phyloP scores from a whole-genome alignment of 2,113 vertebrate genomes.

The Larimichthys crocea region DNA sequence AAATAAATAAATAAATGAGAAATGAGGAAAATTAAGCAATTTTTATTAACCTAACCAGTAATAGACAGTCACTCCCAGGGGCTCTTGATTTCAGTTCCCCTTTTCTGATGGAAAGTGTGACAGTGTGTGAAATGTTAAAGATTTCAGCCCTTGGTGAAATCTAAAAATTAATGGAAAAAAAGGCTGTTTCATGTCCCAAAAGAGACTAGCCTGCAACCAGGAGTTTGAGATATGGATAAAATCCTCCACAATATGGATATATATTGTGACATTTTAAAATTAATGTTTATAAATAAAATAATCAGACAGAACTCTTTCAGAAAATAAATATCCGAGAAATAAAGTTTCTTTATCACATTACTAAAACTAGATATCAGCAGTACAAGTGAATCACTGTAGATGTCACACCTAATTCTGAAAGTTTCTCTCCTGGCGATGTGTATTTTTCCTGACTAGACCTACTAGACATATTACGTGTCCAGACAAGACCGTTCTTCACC shows the following conservation, averaged over 20 bases:
- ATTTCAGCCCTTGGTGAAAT: background rate
- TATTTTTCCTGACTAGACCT: too few species aligned
- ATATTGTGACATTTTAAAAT: background rate
- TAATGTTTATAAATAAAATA: background rate
- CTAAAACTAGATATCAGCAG: too few species aligned
- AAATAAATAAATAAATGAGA: too few species aligned
- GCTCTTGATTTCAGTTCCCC: background rate
- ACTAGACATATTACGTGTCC: too few species aligned
- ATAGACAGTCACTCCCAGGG: background rate
- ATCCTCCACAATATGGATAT: background rate
- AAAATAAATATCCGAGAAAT: background rate
- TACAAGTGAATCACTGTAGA: too few species aligned
- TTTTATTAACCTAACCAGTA: slow-evolving; percentile 12
- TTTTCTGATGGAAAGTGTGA: background rate
- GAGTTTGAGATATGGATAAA: background rate
- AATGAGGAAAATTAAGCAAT: background rate
- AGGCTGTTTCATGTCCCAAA: too few species aligned
- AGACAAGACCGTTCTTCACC: too few species aligned
- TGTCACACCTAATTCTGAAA: too few species aligned
- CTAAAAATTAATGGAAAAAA: background rate
- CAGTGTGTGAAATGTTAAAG: background rate
- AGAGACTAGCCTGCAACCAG: too few species aligned
- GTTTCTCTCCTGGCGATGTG: too few species aligned
- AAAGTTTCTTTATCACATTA: background rate
- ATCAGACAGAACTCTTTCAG: background rate